A percentile compares a stretch with the other conserved stretches of the same genome.
Conservation (phyloP, 1,140 invertebrate genomes). For the Bombus confusus region DNA sequence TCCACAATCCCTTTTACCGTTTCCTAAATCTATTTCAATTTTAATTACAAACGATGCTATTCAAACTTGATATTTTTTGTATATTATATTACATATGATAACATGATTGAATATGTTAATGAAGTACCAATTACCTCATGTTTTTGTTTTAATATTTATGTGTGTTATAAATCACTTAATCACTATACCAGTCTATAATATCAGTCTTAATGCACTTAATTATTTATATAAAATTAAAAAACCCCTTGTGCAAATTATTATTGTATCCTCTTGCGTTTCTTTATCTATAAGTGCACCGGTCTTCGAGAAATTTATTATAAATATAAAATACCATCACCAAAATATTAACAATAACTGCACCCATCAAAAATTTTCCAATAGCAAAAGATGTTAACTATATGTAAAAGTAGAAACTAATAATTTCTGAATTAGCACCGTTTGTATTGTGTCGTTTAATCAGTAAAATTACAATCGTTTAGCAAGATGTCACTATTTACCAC, state of each 20-base stretch:
- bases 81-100: background rate
- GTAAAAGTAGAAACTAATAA: background rate
- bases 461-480: background rate
- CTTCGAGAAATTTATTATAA: background rate
- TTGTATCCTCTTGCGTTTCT: background rate
- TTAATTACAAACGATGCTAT: conserved; percentile 35
- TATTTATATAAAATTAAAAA: conserved; percentile 2
- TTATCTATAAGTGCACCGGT: background rate
- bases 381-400: background rate
- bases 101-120: background rate
- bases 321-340: background rate
- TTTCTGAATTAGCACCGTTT: conserved; percentile 39
- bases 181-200: conserved; percentile 42
- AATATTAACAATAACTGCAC: background rate
- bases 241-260: background rate
- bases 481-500: background rate
- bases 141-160: background rate
- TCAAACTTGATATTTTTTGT: background rate
- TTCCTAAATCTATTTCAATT: background rate
- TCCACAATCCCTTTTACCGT: background rate
- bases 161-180: conserved; percentile 17
- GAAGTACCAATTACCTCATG: background rate
- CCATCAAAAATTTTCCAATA: background rate
- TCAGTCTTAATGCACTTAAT: conserved; percentile 35
- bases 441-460: background rate